phyloP scores from a whole-genome alignment of 2,797 vertebrate species.

The Enteromius trimaculatus region DNA sequence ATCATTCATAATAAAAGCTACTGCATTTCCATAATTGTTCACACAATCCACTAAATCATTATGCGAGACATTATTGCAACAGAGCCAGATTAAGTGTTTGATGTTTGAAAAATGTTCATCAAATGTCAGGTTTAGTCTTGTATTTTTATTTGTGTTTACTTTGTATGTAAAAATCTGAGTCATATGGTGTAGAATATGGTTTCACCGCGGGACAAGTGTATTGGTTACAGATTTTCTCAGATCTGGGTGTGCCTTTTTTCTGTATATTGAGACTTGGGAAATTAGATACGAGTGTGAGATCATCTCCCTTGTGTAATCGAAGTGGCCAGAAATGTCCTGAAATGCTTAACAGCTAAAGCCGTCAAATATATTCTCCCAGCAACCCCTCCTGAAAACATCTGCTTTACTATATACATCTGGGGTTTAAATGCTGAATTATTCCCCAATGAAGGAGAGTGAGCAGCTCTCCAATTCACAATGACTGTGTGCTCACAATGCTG shows the following conservation, averaged over 20 bases:
- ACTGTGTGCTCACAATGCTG: slow-evolving; percentile 56
- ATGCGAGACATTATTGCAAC: slow-evolving; percentile 53
- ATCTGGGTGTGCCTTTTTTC: slow-evolving; percentile 80
- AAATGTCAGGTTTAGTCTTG: slow-evolving; percentile 12
- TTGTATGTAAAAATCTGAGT: neutral
- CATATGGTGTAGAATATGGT: slow-evolving; percentile 19
- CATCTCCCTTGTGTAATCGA: slow-evolving; percentile 72
- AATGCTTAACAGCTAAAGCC: slow-evolving; percentile 56
- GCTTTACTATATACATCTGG: slow-evolving; percentile 68
- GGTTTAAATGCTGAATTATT: slow-evolving; percentile 59
- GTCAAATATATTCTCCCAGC: slow-evolving; percentile 53
- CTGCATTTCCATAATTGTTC: neutral
- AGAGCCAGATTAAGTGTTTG: neutral
- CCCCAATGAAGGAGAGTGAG: slow-evolving; percentile 65
- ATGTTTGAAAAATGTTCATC: slow-evolving; percentile 30
- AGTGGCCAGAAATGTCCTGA: slow-evolving; percentile 62
- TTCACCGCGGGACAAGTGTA: slow-evolving; percentile 74
- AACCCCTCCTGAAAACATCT: slow-evolving; percentile 74
- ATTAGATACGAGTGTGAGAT: slow-evolving; percentile 70
- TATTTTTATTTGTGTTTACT: slow-evolving; percentile 9
- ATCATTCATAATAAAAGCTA: neutral
- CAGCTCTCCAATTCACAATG: slow-evolving; percentile 63
- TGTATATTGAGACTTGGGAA: slow-evolving; percentile 67
- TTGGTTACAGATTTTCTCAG: slow-evolving; percentile 64
- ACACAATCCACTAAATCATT: slow-evolving; percentile 4